Evolutionary conservation across 2,113 vertebrate species (phyloP), one percentile per base, ranked within the genome.

Genomic region (Caloenas nicobarica): DNA sequence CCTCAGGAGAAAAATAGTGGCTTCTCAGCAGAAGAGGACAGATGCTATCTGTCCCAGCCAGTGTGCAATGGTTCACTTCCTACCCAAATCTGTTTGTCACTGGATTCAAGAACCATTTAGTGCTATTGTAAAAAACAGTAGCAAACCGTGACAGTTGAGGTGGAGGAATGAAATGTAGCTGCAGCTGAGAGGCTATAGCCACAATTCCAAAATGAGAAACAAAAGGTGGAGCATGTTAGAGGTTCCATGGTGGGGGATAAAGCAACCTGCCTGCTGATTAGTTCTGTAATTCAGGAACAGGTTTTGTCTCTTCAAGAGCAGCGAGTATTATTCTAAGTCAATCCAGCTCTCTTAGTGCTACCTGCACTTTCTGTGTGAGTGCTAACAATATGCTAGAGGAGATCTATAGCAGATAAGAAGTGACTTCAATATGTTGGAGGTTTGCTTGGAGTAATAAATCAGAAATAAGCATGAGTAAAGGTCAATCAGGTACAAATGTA

Each of bases 301-400:
- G 5, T 56, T 83, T 89, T 77, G 4, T 36, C 40, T 79, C 25
- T 74, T 29, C 22, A 8, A 50, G 16, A 60, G 13, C 40, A 71
- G 18, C 1, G 5, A 26, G 10, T 31, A 6, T 33, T 51, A n/a
- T 13, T 25, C 10, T 18, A 17, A 31, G 17, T 23, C 44, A 84
- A 10, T 70, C 5, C 29, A 66, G 2, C 21, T 48, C 33, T 56
- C 54, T 46, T 19, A 17, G 28, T 61, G 33, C 33, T 65, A 57
- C 5, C 13, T 31, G 4, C 7, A 3, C 10, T 81, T 89, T 54
- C 33, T 22, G 0, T 16, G 6, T 24, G 16, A 69, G 15, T 0
- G 1, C 6, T 50, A 62, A 62, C 34, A 18, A 11, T 34, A n/a
- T 22, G 23, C 6, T 57, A 36, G 23, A 44, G 10, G 21, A 44